These are phyloP conservation scores for Pristionchus japonicus DNA, from an alignment of 2,888 invertebrate species.

Conservation along the genomic window DNA sequence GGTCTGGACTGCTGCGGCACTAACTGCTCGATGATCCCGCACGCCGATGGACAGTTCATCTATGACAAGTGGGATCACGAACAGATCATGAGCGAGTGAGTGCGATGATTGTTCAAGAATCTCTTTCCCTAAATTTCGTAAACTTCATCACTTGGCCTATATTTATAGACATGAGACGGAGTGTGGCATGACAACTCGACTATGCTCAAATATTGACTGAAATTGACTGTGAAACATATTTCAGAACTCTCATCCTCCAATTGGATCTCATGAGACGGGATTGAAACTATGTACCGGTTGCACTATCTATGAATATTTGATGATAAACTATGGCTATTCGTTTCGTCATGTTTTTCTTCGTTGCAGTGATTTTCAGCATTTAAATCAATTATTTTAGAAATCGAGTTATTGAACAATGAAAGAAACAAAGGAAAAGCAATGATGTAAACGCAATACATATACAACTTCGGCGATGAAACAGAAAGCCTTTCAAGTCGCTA, in stretches of 20 bases:
- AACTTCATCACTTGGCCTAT: too few species aligned
- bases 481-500: too few species aligned
- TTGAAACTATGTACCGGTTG: background rate
- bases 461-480: too few species aligned
- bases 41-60: constrained; percentile 48
- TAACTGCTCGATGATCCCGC: constrained; percentile 49
- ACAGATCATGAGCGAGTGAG: constrained; percentile 41
- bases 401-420: too few species aligned
- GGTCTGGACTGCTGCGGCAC: constrained; percentile 50
- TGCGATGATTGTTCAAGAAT: background rate
- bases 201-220: background rate
- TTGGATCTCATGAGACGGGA: constrained; percentile 32
- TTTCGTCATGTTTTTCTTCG: too few species aligned
- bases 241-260: constrained; percentile 17
- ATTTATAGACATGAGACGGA: too few species aligned
- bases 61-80: constrained; percentile 49
- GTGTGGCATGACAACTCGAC: too few species aligned
- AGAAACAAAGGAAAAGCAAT: too few species aligned
- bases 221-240: background rate
- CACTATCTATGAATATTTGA: background rate
- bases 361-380: too few species aligned
- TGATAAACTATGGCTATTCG: too few species aligned
- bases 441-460: too few species aligned
- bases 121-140: background rate
- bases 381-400: too few species aligned